Evolutionary conservation across 2,888 invertebrate species (phyloP).

Genomic region (Drosophila mayaguana): DNA sequence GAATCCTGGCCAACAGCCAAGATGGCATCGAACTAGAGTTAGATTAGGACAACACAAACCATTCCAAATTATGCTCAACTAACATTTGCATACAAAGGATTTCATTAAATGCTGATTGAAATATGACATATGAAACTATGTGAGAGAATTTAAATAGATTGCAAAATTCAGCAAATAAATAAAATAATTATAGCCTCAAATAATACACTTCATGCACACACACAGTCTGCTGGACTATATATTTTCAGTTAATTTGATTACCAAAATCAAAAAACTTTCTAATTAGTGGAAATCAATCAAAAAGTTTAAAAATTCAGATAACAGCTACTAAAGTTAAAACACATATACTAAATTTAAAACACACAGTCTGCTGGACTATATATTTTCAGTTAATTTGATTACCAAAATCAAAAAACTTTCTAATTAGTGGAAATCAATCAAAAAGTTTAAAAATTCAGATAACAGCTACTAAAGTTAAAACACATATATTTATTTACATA

Average conservation of each 20-base stretch:
- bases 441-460: background rate
- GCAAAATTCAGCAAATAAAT: background rate
- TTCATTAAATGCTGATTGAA: constrained; percentile 32
- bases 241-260: background rate
- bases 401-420: background rate
- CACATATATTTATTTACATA: background rate
- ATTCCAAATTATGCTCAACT: constrained; percentile 33
- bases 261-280: background rate
- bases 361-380: no score
- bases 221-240: no score
- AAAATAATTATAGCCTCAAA: background rate
- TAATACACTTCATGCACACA: no score
- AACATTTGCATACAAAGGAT: constrained; percentile 26
- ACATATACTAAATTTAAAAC: no score
- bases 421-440: background rate
- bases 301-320: background rate
- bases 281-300: background rate
- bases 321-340: background rate
- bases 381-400: background rate
- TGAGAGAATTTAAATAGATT: constrained; percentile 10
- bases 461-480: background rate
- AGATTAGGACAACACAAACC: constrained; percentile 18
- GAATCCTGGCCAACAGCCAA: constrained; percentile 22
- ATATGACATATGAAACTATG: background rate
- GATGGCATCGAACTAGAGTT: constrained; percentile 7